Base-by-base conservation (phyloP, 2,888 invertebrate species). In the Tachina lurida region DNA sequence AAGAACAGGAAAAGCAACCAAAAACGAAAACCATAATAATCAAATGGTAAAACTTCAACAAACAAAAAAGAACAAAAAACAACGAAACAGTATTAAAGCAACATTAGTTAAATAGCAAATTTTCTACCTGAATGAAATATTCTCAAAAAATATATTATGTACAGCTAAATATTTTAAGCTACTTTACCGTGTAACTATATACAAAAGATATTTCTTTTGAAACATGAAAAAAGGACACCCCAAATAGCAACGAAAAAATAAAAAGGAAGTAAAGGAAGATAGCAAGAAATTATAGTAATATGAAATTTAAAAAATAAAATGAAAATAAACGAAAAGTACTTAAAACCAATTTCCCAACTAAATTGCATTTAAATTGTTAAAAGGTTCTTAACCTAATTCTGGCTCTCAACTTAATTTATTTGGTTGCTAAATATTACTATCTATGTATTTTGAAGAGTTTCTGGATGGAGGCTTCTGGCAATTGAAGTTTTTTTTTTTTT, bases 331-430 rank as follows among this genome's bases (percentile, higher is more conserved):
- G 67, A 63, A 81, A 84, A 81, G 77, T 78, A 85, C 82, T 85
- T 85, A 79, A 85, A 85, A 85, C 65, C 85, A 85, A 82, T 85
- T 85, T 78, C 75, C 70, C 52, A 82, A 79, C 70, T 75, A 85
- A 85, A 85, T 85, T 85, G 78, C 75, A 85, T 85, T 85, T 79
- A 79, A 82, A 85, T 82, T 85, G 70, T 71, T 85, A 85, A 85
- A 82, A 85, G 82, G 78, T 79, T 79, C 71, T 85, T 85, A 85
- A 71, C 70, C 82, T 82, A 85, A 75, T 82, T 85, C 60, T 39
- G 12, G 15, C 41, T 39, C 19, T 68, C 31, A 43, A 45, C 49
- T 65, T 56, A 12, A 73, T 45, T 47, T 47, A 39, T 82, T 75
- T 60, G 43, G 54, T 17, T 17, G 22, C 43, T n/a, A n/a, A 31